These are phyloP conservation scores for Oreortyx pictus DNA, from an alignment of 2,797 vertebrate genomes.

Conservation along the genomic window DNA sequence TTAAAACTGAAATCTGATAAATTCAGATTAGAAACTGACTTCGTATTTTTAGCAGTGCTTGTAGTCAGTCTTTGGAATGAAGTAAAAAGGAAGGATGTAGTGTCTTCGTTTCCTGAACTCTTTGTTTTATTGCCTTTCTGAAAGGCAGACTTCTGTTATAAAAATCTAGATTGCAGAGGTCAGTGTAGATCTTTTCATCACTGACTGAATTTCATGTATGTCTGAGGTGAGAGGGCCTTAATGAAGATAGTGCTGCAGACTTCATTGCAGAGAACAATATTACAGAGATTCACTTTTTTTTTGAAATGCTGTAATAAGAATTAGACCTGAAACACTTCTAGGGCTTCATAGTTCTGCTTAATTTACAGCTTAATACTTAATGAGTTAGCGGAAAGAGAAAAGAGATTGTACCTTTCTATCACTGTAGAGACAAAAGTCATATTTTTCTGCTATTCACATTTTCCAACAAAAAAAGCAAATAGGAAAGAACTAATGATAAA, in stretches of 20 bases:
- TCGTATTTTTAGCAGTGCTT: not conserved
- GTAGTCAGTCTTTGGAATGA: not conserved
- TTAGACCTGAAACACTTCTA: not conserved
- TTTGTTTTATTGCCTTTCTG: not conserved
- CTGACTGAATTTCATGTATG: not conserved
- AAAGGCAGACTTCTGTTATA: not conserved
- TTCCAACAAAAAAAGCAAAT: not conserved
- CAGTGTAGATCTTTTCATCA: not conserved
- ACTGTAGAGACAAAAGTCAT: not conserved
- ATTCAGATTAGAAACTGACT: not conserved
- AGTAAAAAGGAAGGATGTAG: not conserved
- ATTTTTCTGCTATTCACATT: not conserved
- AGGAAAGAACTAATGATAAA: not conserved
- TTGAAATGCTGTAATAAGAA: not conserved
- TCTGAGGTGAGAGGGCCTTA: not conserved
- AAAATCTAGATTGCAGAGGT: not conserved
- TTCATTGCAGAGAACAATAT: not conserved
- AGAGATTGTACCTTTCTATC: not conserved
- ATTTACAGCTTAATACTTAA: not conserved
- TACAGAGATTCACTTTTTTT: not conserved
- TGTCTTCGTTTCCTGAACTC: not conserved
- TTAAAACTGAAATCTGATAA: constrained; percentile 18
- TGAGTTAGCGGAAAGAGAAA: not conserved
- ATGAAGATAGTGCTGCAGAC: too few relatives aligned
- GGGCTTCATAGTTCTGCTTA: not conserved